These are phyloP conservation scores for Bettongia penicillata DNA, from an alignment of 2,113 vertebrate genomes.

Conservation along the genomic window DNA sequence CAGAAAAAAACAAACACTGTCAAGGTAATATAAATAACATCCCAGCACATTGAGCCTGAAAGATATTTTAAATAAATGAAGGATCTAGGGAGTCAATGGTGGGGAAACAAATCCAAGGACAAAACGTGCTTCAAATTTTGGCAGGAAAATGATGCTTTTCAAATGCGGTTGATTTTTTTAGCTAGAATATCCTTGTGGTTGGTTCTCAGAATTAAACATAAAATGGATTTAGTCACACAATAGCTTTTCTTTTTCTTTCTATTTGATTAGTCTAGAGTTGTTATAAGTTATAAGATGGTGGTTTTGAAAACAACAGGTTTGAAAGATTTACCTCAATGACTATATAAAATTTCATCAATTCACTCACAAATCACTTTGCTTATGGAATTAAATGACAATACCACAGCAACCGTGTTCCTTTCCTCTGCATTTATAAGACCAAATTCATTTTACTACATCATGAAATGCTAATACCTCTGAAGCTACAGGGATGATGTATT, in stretches of 20 bases:
- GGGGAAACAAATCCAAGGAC: no score
- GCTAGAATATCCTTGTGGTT: no score
- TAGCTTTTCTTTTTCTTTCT: not conserved
- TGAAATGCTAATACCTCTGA: constrained; percentile 40
- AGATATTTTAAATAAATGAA: no score
- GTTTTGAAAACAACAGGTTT: constrained; percentile 49
- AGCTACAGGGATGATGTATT: constrained; percentile 24
- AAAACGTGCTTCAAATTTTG: not conserved
- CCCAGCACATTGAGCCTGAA: no score
- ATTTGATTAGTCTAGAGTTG: constrained; percentile 46
- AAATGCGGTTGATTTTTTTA: not conserved
- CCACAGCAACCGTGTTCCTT: not conserved
- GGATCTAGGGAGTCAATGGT: no score
- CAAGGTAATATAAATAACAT: no score
- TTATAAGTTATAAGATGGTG: constrained; percentile 44
- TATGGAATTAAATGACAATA: constrained; percentile 52
- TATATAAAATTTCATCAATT: constrained; percentile 53
- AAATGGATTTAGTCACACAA: constrained; percentile 51
- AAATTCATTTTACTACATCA: constrained; percentile 7
- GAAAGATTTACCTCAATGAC: not conserved
- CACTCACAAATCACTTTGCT: constrained; percentile 52
- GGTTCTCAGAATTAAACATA: not conserved
- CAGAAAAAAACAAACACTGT: no score
- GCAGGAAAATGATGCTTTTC: not conserved
- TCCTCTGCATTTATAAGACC: not conserved